phyloP scores from a whole-genome alignment of 2,888 invertebrate genomes.

The Calameuta filiformis region DNA sequence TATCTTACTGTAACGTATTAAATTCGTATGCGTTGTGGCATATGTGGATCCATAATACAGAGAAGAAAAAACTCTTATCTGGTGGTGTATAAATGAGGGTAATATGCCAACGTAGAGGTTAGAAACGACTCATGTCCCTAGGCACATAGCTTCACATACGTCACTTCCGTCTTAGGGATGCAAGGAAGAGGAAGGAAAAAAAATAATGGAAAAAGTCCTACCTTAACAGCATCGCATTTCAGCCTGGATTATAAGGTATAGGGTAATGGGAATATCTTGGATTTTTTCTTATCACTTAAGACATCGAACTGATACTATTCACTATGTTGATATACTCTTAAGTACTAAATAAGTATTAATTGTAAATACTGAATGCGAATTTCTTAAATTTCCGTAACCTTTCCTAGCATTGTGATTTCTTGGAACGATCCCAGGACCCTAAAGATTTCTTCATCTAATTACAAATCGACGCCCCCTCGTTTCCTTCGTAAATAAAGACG shows the following conservation, averaged over 20 bases:
- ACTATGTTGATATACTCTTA: not conserved
- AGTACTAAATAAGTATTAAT: not conserved
- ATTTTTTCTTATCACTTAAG: not conserved
- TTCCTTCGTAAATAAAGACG: slow-evolving; percentile 20
- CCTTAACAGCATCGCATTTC: not conserved
- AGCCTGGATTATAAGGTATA: not conserved
- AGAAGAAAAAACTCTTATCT: slow-evolving; percentile 28
- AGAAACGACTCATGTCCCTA: slow-evolving; percentile 34
- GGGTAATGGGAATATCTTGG: not conserved
- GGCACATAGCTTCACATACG: slow-evolving; percentile 33
- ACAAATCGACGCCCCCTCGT: slow-evolving; percentile 17
- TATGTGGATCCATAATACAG: not conserved
- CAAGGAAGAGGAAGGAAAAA: slow-evolving; percentile 18
- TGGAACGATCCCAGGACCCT: not conserved
- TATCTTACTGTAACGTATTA: not conserved
- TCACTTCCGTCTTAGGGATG: slow-evolving; percentile 23
- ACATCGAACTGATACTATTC: not conserved
- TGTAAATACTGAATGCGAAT: not conserved
- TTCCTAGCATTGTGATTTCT: not conserved
- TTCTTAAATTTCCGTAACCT: not conserved
- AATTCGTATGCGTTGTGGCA: not conserved
- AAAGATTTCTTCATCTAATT: slow-evolving; percentile 17
- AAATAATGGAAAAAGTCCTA: slow-evolving; percentile 33
- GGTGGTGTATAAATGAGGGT: slow-evolving; percentile 35
- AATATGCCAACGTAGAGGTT: slow-evolving; percentile 35